Base-by-base conservation (phyloP, 2,888 invertebrate species). In the Philaethria dido region DNA sequence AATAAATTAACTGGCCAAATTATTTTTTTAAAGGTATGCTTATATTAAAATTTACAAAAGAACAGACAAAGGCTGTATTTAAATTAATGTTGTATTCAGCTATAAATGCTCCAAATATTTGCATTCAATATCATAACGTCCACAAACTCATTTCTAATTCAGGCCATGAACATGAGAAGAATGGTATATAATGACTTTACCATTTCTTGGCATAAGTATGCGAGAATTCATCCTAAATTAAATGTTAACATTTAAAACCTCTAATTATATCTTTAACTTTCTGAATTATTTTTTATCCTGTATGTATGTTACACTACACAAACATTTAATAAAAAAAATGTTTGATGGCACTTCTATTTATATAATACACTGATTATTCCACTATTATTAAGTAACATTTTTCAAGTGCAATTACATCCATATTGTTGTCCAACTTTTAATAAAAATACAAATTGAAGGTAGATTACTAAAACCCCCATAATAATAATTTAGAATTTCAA, bases 111-210 rank as follows among this genome's bases (percentile, higher is more conserved):
- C 62, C 60, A 48, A 63, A 68, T 63, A 87, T 89, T 88, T 78
- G 83, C 89, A 89, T 88, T 87, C 78, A 88, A 89, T 89, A 79
- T 69, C 64, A 68, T 85, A 84, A 86, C 80, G 81, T 82, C 79
- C 64, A 67, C 64, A 47, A 57, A 47, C 64, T 69, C 68, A 74
- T 61, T 68, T 55, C 39, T 50, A 70, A 79, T 76, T 69, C 69
- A 75, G 76, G 74, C 73, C 78, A 77, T 71, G 72, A 68, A 50
- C 68, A 65, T 70, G 29, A 16, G 16, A 33, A 52, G 52, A 52
- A 33, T 52, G n/a, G n/a, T 8, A 52, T n/a, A 52, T 16, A 29
- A n/a, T 52, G n/a, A 16, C 4, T 52, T 16, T 33, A 52, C 29
- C 29, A 33, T 29, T 52, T 52, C 29, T 11, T 16, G 29, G 16